A percentile compares a stretch with the other conserved stretches of the same genome.
These are phyloP conservation scores for Psittacula derbiana DNA, from an alignment of 2,797 vertebrate genomes.

Conservation along the genomic window DNA sequence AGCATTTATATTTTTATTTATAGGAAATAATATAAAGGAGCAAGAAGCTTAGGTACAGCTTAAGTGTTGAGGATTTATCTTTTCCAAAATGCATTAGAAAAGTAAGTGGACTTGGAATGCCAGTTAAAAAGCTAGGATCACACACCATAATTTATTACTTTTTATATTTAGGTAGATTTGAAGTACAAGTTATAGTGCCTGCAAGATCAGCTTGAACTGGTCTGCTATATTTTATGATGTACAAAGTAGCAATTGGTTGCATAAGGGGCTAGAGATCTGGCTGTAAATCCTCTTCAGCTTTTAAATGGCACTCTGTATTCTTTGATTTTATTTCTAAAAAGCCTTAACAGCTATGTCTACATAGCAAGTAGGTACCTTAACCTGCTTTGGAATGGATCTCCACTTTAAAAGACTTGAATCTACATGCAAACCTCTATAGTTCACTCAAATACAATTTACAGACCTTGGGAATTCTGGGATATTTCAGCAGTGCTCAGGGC, in stretches of 20 bases:
- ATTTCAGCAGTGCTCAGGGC: background rate
- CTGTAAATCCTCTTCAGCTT: slow-evolving; percentile 20
- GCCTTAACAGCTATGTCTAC: background rate
- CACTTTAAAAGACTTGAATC: background rate
- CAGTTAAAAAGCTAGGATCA: slow-evolving; percentile 1
- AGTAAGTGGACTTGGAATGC: slow-evolving; percentile 24
- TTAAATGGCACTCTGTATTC: background rate
- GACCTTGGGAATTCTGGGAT: background rate
- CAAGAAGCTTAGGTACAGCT: background rate
- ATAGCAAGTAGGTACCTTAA: background rate
- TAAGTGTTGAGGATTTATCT: slow-evolving; percentile 25
- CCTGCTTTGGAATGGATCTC: background rate
- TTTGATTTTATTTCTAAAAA: background rate
- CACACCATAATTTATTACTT: slow-evolving; percentile 19
- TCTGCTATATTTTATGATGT: slow-evolving; percentile 20
- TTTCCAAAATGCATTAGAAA: slow-evolving; percentile 41
- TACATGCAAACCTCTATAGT: background rate
- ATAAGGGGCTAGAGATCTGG: slow-evolving; percentile 25
- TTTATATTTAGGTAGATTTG: slow-evolving; percentile 19
- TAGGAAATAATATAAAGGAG: slow-evolving; percentile 40
- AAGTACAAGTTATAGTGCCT: background rate
- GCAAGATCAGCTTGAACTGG: background rate
- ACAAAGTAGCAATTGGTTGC: slow-evolving; percentile 42
- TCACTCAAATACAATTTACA: background rate
- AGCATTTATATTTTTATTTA: slow-evolving; percentile 54